phyloP scores from a whole-genome alignment of 2,888 invertebrate genomes.

The Drosophila anceps region DNA sequence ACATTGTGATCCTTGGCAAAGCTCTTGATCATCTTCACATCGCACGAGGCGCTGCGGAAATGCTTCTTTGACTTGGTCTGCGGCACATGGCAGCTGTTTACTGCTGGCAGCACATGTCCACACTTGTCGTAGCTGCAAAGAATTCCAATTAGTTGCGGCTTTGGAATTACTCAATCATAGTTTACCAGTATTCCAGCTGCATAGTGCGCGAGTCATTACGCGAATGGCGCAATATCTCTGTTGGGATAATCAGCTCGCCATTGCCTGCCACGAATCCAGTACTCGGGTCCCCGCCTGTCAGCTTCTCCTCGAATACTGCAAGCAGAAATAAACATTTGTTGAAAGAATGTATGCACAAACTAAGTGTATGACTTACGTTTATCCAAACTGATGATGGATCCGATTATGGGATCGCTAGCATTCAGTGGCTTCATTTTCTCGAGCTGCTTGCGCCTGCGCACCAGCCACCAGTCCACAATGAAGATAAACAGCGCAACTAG shows the following conservation, averaged over 20 bases:
- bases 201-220: slow-evolving; percentile 89
- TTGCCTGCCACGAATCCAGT: slow-evolving; percentile 68
- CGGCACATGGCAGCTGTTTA: slow-evolving; percentile 65
- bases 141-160: not conserved
- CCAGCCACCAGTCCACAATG: slow-evolving; percentile 95
- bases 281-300: slow-evolving; percentile 85
- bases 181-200: slow-evolving; percentile 87
- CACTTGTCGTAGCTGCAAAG: slow-evolving; percentile 83
- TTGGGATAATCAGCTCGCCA: slow-evolving; percentile 82
- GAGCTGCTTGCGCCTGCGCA: slow-evolving; percentile 89
- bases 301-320: slow-evolving; percentile 91
- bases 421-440: slow-evolving; percentile 88
- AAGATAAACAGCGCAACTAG: slow-evolving; percentile 94
- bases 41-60: slow-evolving; percentile 85
- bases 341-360: not conserved
- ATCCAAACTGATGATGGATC: slow-evolving; percentile 94
- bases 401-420: slow-evolving; percentile 88
- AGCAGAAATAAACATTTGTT: slow-evolving; percentile 68
- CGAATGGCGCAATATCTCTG: slow-evolving; percentile 85
- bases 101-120: slow-evolving; percentile 72
- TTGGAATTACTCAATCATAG: not conserved
- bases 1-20: slow-evolving; percentile 83
- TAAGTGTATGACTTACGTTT: slow-evolving; percentile 88
- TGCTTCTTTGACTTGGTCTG: slow-evolving; percentile 85
- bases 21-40: slow-evolving; percentile 85